A percentile compares a stretch with the other conserved stretches of the same genome.
Conservation (phyloP, 2,888 invertebrate species). For the Acleris emargana region DNA sequence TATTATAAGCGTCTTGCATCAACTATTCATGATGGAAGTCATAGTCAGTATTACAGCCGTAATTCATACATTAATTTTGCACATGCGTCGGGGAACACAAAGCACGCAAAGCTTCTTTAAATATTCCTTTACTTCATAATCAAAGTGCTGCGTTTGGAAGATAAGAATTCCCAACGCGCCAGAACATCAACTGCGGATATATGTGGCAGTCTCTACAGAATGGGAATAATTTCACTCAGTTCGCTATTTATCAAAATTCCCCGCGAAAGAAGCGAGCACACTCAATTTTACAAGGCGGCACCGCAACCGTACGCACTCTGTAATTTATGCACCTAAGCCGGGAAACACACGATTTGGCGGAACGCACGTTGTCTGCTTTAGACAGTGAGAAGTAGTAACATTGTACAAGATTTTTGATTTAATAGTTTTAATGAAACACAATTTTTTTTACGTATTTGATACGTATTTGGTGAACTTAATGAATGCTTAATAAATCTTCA, state of each 20-base stretch:
- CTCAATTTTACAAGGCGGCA: conserved; percentile 57
- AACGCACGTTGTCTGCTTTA: conserved; percentile 13
- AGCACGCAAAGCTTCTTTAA: conserved; percentile 73
- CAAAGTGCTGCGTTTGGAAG: conserved; percentile 78
- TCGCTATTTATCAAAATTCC: conserved; percentile 75
- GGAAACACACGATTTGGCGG: conserved; percentile 32
- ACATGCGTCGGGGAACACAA: conserved; percentile 70
- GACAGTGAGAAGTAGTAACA: too few species aligned
- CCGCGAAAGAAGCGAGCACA: conserved; percentile 52
- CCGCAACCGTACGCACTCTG: conserved; percentile 47
- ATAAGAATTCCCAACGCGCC: conserved; percentile 78
- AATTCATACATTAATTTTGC: conserved; percentile 70
- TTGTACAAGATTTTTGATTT: too few species aligned
- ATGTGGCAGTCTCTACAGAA: conserved; percentile 63
- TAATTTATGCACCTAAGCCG: conserved; percentile 60
- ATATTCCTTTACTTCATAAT: conserved; percentile 80
- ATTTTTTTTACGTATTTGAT: too few species aligned
- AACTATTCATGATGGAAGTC: not conserved
- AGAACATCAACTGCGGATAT: conserved; percentile 55
- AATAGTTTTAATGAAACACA: too few species aligned
- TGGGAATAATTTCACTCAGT: conserved; percentile 71
- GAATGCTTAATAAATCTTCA: too few species aligned
- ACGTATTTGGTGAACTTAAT: too few species aligned
- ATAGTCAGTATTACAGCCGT: conserved; percentile 10
- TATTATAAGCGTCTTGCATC: too few species aligned